A percentile compares a stretch with the other conserved stretches of the same genome.
Evolutionary conservation across 37 sponge, comb jelly and placozoan species (phyloP).

Genomic region (Haliclona indistincta): DNA sequence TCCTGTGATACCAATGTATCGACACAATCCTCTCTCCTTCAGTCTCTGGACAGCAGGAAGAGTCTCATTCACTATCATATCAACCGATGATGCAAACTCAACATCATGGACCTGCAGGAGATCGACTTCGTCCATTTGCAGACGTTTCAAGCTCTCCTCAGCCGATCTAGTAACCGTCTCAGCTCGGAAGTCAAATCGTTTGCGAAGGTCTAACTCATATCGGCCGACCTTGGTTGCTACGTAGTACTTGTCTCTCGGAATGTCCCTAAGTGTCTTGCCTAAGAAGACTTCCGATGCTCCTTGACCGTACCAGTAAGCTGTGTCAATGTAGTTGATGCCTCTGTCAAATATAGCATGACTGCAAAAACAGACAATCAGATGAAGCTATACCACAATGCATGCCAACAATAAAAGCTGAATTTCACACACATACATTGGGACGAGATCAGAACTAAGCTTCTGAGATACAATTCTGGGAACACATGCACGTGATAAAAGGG

Average conservation of each 20-base stretch:
- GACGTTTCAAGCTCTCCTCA: slow-evolving; percentile 66
- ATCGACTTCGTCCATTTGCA: slow-evolving; percentile 80
- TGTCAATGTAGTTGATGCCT: slow-evolving; percentile 93
- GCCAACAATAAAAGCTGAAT: background rate
- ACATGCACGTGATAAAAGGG: too few relatives aligned
- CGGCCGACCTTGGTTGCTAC: slow-evolving; percentile 89
- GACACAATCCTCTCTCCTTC: slow-evolving; percentile 76
- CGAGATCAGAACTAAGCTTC: too few relatives aligned
- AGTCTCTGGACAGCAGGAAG: slow-evolving; percentile 85
- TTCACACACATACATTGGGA: too few relatives aligned
- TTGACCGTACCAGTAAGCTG: slow-evolving; percentile 93
- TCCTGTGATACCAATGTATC: slow-evolving; percentile 93
- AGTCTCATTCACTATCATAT: slow-evolving; percentile 72
- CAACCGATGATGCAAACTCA: slow-evolving; percentile 90
- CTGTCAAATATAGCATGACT: slow-evolving; percentile 35
- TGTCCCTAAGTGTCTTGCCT: slow-evolving; percentile 61
- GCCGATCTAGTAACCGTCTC: slow-evolving; percentile 49
- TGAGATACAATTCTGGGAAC: background rate
- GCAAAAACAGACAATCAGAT: background rate
- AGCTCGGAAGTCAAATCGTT: slow-evolving; percentile 88
- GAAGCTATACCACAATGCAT: background rate
- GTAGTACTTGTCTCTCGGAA: slow-evolving; percentile 69
- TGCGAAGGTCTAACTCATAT: slow-evolving; percentile 50
- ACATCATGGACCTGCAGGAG: slow-evolving; percentile 89
- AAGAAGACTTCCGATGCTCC: slow-evolving; percentile 83